Percentiles rank a stretch among this genome's conserved stretches.
Evolutionary conservation across 2,888 invertebrate species (phyloP).

Genomic region (Cataglyphis livida): DNA sequence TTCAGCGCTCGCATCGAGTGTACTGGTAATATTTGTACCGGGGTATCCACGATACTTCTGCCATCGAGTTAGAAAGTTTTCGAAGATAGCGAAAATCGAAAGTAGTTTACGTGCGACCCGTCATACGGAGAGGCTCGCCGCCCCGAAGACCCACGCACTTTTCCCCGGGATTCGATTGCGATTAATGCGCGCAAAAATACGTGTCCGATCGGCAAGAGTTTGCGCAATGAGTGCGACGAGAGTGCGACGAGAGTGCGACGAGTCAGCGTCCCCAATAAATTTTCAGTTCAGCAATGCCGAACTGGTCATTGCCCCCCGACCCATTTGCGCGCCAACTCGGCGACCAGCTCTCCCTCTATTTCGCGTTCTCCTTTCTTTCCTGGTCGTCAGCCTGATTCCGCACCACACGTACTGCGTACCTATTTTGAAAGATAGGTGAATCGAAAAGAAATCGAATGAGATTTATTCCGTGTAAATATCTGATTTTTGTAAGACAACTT

Average conservation of each 20-base stretch:
- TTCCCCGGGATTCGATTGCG: slow-evolving; percentile 48
- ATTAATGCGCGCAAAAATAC: slow-evolving; percentile 42
- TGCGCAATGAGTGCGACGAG: slow-evolving; percentile 62
- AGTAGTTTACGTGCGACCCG: slow-evolving; percentile 48
- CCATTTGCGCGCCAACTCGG: slow-evolving; percentile 73
- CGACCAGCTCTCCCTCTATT: slow-evolving; percentile 55
- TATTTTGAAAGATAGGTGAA: slow-evolving; percentile 20
- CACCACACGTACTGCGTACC: neutral
- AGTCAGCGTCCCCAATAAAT: slow-evolving; percentile 77
- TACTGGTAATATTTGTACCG: slow-evolving; percentile 15
- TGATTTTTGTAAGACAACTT: neutral
- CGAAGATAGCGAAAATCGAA: slow-evolving; percentile 53
- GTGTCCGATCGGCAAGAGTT: slow-evolving; percentile 42
- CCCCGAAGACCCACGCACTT: slow-evolving; percentile 3
- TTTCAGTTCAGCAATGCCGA: slow-evolving; percentile 73
- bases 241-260: slow-evolving; percentile 50
- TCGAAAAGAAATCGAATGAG: neutral
- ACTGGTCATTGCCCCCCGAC: slow-evolving; percentile 77
- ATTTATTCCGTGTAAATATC: neutral
- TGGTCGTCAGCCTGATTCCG: neutral
- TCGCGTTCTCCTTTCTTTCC: slow-evolving; percentile 35
- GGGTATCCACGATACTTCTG: slow-evolving; percentile 20
- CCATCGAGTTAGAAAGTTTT: slow-evolving; percentile 46
- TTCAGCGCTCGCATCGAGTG: neutral
- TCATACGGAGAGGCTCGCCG: slow-evolving; percentile 38